A percentile compares a stretch with the other conserved stretches of the same genome.
These are phyloP conservation scores for Solea senegalensis DNA, from an alignment of 2,113 vertebrate species.

Conservation along the genomic window DNA sequence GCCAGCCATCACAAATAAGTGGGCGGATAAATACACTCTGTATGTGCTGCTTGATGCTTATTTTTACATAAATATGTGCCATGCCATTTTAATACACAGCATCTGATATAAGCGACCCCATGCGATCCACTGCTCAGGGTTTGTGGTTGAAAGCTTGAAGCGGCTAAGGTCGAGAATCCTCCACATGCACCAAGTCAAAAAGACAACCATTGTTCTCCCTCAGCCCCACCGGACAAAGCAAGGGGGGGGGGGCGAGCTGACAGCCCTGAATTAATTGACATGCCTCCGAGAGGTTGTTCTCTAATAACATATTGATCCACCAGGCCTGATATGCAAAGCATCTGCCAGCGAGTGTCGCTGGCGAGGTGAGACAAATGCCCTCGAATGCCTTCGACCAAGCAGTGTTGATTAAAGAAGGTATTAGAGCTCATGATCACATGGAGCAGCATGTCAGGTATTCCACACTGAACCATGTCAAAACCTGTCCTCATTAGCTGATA, in stretches of 20 bases:
- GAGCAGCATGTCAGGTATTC: constrained; percentile 52
- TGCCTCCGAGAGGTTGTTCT: constrained; percentile 87
- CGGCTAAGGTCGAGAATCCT: constrained; percentile 53
- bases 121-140: not conserved
- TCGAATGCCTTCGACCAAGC: constrained; percentile 76
- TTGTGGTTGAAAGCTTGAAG: constrained; percentile 30
- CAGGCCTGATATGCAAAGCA: constrained; percentile 88
- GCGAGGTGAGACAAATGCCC: constrained; percentile 82
- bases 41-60: too few relatives aligned
- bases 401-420: constrained; percentile 77
- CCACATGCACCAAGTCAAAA: constrained; percentile 56
- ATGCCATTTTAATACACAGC: not conserved
- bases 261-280: constrained; percentile 91
- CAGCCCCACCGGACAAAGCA: constrained; percentile 67
- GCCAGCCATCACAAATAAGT: too few relatives aligned
- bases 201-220: constrained; percentile 53
- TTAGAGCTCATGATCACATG: constrained; percentile 69
- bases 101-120: too few relatives aligned
- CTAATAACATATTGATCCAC: constrained; percentile 94
- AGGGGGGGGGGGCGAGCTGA: constrained; percentile 74
- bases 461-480: constrained; percentile 41
- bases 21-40: too few relatives aligned
- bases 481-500: constrained; percentile 58
- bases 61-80: too few relatives aligned
- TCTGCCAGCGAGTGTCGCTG: constrained; percentile 81